A percentile compares a stretch with the other conserved stretches of the same genome.
Conservation (phyloP, 1,140 invertebrate species). For the Oedothorax gibbosus region DNA sequence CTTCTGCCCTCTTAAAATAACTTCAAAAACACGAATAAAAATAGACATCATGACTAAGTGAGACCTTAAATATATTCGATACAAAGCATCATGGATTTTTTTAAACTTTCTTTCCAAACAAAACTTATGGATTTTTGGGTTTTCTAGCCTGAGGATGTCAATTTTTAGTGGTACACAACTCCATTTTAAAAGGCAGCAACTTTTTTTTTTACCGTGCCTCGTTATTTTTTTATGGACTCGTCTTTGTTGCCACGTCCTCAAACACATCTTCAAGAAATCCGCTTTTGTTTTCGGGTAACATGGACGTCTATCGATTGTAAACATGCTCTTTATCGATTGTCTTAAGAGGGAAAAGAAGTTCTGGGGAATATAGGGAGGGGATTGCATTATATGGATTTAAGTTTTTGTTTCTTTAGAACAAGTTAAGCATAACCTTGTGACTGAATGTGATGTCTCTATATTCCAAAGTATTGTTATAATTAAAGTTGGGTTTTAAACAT, state of each 20-base stretch:
- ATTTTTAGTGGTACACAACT: constrained; percentile 22
- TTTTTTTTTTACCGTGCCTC: background rate
- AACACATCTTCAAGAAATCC: constrained; percentile 15
- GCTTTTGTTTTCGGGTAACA: constrained; percentile 30
- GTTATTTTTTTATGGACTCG: background rate
- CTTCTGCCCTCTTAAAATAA: too few relatives aligned
- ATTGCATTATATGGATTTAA: too few relatives aligned
- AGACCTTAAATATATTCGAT: too few relatives aligned
- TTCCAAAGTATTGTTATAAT: too few relatives aligned
- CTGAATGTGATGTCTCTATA: too few relatives aligned
- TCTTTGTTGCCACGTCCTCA: constrained; percentile 11
- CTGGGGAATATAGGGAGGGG: background rate
- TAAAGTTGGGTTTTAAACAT: too few relatives aligned
- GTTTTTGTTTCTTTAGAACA: too few relatives aligned
- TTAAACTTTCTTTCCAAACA: background rate
- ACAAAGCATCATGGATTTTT: too few relatives aligned
- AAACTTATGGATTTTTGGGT: background rate
- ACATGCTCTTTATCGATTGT: constrained; percentile 13
- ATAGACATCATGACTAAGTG: too few relatives aligned
- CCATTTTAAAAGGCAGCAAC: constrained; percentile 6
- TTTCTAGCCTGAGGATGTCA: constrained; percentile 12
- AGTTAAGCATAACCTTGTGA: too few relatives aligned
- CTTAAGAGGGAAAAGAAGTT: background rate
- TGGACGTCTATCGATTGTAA: constrained; percentile 23
- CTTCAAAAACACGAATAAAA: too few relatives aligned